phyloP scores from a whole-genome alignment of 2,113 vertebrate genomes.

The Chaetorhynchus papuensis region DNA sequence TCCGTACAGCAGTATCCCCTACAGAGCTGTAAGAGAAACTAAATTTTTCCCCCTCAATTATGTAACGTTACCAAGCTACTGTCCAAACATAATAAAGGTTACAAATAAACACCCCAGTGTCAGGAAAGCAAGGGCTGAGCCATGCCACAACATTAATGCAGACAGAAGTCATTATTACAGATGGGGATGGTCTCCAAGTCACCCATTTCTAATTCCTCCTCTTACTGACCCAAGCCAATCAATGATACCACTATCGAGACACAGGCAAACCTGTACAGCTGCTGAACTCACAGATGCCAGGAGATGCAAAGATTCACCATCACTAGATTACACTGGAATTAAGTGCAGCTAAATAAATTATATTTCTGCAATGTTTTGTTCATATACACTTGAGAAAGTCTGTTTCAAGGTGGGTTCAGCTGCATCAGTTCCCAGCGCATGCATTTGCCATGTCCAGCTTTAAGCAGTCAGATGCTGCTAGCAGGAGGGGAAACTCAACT shows the following conservation, averaged over 20 bases:
- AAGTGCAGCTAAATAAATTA: not conserved
- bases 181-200: not conserved
- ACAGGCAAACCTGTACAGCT: not conserved
- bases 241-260: not conserved
- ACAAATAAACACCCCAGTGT: not conserved
- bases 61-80: not conserved
- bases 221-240: not conserved
- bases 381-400: not conserved
- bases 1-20: not conserved
- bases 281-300: not conserved
- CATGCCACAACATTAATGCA: not conserved
- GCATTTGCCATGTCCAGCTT: not conserved
- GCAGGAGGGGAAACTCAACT: not conserved
- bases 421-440: not conserved
- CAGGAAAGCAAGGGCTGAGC: not conserved
- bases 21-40: not conserved
- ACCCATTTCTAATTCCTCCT: not conserved
- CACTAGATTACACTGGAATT: not conserved
- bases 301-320: not conserved
- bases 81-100: not conserved
- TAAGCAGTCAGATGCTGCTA: not conserved
- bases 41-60: rapidly evolving
- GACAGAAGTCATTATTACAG: not conserved
- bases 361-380: not conserved
- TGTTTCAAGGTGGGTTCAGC: not conserved